phyloP scores from a whole-genome alignment of 2,797 vertebrate genomes.

The Halcyon smyrnensis region DNA sequence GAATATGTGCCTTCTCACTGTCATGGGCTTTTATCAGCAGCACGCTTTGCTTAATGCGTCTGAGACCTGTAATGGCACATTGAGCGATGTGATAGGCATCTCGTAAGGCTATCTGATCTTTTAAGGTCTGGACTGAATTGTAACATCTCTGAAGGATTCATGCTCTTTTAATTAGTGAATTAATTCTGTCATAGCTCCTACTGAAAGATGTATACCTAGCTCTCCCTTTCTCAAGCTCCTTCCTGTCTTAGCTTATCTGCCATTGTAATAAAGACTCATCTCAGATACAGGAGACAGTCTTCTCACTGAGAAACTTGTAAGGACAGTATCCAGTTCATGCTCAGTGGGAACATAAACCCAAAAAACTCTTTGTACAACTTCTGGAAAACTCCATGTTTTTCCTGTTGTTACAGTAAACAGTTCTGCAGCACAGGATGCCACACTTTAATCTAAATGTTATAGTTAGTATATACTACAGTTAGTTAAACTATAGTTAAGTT shows the following conservation, averaged over 20 bases:
- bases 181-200: background rate
- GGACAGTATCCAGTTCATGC: background rate
- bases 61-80: background rate
- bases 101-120: background rate
- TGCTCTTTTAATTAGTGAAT: conserved; percentile 38
- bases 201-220: conserved; percentile 8
- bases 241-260: conserved; percentile 38
- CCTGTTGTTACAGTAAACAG: background rate
- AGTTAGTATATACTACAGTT: background rate
- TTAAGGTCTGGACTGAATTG: conserved; percentile 10
- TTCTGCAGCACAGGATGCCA: background rate
- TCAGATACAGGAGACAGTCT: background rate
- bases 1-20: background rate
- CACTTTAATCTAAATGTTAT: background rate
- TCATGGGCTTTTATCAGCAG: background rate
- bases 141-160: conserved; percentile 13
- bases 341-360: background rate
- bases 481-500: background rate
- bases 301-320: conserved; percentile 22
- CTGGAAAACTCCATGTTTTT: background rate
- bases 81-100: conserved; percentile 8
- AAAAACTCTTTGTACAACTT: background rate
- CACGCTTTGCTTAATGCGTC: background rate
- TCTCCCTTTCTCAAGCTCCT: conserved; percentile 16
- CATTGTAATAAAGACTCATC: background rate